Conservation (phyloP, 1,140 invertebrate genomes). For the Zaprionus tsacasi region DNA sequence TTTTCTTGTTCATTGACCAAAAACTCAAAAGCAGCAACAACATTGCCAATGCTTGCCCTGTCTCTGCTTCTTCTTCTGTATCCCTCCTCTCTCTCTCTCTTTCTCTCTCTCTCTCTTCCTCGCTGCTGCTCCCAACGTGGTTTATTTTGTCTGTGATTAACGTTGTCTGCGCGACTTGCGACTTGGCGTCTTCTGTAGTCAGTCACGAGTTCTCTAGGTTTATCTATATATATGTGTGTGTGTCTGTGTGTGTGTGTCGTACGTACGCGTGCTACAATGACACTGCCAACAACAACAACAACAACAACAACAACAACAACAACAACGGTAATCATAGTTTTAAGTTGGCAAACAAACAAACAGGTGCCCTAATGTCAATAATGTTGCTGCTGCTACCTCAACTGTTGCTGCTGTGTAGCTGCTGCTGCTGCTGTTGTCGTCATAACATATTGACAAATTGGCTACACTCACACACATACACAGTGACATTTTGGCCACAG, state of each 20-base stretch:
- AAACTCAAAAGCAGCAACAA: slow-evolving; percentile 43
- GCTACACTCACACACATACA: slow-evolving; percentile 65
- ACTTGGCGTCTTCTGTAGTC: slow-evolving; percentile 34
- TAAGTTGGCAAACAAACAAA: slow-evolving; percentile 76
- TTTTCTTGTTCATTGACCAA: slow-evolving; percentile 82
- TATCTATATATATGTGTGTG: slow-evolving; percentile 3
- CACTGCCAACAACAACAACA: slow-evolving; percentile 39
- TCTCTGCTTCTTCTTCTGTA: neutral
- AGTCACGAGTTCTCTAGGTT: slow-evolving; percentile 41
- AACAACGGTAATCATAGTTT: slow-evolving; percentile 76
- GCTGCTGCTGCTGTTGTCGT: slow-evolving; percentile 55
- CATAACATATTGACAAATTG: slow-evolving; percentile 80
- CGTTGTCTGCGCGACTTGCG: slow-evolving; percentile 55
- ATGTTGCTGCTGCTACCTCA: slow-evolving; percentile 50
- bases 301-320: slow-evolving; percentile 37
- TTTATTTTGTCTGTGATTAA: slow-evolving; percentile 68
- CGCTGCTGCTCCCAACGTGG: slow-evolving; percentile 4
- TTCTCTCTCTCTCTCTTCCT: neutral
- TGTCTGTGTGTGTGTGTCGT: slow-evolving; percentile 26
- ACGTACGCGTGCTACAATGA: slow-evolving; percentile 47
- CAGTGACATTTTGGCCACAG: slow-evolving; percentile 80
- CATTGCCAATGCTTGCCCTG: slow-evolving; percentile 41
- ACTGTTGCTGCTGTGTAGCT: slow-evolving; percentile 24
- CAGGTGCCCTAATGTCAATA: slow-evolving; percentile 81
- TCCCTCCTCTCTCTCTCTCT: slow-evolving; percentile 28